Evolutionary conservation across 1,140 invertebrate species (phyloP).

Genomic region (Platyura marginata): DNA sequence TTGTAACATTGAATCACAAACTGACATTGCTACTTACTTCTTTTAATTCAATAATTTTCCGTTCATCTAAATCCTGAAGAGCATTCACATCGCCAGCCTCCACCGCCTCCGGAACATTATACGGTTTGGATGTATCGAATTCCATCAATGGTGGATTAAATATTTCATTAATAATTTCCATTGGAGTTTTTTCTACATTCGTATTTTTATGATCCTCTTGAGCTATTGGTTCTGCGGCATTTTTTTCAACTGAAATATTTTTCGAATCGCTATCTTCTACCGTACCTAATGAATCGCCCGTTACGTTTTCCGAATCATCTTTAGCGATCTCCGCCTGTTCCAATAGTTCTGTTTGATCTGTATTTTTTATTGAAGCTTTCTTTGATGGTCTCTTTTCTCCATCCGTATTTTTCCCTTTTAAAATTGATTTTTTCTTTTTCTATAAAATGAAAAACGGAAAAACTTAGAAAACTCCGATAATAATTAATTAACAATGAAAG

Average conservation of each 20-base stretch:
- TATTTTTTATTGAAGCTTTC: too few relatives aligned
- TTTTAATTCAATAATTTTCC: conserved; percentile 32
- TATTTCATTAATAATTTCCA: conserved; percentile 27
- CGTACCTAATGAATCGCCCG: too few relatives aligned
- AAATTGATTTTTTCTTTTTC: neutral
- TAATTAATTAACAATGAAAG: too few relatives aligned
- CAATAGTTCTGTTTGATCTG: too few relatives aligned
- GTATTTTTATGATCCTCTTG: neutral
- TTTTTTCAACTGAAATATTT: too few relatives aligned
- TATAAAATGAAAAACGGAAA: too few relatives aligned
- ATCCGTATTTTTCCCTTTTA: neutral
- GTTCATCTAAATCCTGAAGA: conserved; percentile 30
- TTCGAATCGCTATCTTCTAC: too few relatives aligned
- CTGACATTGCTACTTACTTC: conserved; percentile 20
- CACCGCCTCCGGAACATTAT: conserved; percentile 31
- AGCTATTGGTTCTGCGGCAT: too few relatives aligned
- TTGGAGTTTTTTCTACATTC: conserved; percentile 4
- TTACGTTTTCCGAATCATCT: too few relatives aligned
- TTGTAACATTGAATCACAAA: neutral
- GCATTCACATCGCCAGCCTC: conserved; percentile 24
- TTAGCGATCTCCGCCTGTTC: too few relatives aligned
- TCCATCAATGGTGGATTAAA: conserved; percentile 24
- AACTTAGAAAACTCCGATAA: too few relatives aligned
- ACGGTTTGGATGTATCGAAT: conserved; percentile 22
- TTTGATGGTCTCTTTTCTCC: neutral